Conservation (phyloP, 2,888 invertebrate species). For the Scotopteryx bipunctaria region DNA sequence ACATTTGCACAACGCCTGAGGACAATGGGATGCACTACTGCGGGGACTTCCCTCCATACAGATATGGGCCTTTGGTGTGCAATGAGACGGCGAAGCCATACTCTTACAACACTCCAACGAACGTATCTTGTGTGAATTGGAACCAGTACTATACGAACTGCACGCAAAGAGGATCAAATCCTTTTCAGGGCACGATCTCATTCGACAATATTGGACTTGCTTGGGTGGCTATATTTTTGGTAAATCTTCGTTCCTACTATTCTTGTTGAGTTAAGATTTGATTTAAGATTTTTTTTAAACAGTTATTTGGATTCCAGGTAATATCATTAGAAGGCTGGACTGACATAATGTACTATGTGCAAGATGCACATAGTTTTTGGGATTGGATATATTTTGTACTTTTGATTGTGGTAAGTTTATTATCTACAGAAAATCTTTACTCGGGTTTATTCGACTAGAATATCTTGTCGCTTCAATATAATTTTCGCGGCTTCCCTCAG, state of each 20-base stretch:
- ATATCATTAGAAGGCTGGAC: conserved; percentile 99
- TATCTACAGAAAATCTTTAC: background rate
- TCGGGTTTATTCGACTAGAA: background rate
- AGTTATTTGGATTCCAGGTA: conserved; percentile 85
- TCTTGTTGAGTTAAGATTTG: background rate
- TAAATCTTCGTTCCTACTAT: conserved; percentile 73
- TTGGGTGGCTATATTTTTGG: conserved; percentile 99
- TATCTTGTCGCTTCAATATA: background rate
- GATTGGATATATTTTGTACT: conserved; percentile 99
- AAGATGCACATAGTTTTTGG: conserved; percentile 99
- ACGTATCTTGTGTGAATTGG: conserved; percentile 97
- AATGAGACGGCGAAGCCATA: conserved; percentile 87
- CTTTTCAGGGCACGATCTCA: conserved; percentile 99
- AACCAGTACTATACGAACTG: conserved; percentile 99
- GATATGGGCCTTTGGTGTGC: conserved; percentile 89
- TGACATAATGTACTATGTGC: conserved; percentile 99
- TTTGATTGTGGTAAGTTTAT: conserved; percentile 96
- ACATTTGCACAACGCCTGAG: conserved; percentile 96
- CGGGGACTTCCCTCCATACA: conserved; percentile 90
- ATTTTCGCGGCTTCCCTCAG: background rate
- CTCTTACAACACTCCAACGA: conserved; percentile 86
- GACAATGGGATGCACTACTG: conserved; percentile 98
- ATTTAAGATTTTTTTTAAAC: background rate
- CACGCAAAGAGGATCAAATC: conserved; percentile 95
- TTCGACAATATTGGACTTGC: conserved; percentile 99